These are phyloP conservation scores for Stomatorhinus walkeri DNA, from an alignment of 2,797 vertebrate species.

Conservation along the genomic window DNA sequence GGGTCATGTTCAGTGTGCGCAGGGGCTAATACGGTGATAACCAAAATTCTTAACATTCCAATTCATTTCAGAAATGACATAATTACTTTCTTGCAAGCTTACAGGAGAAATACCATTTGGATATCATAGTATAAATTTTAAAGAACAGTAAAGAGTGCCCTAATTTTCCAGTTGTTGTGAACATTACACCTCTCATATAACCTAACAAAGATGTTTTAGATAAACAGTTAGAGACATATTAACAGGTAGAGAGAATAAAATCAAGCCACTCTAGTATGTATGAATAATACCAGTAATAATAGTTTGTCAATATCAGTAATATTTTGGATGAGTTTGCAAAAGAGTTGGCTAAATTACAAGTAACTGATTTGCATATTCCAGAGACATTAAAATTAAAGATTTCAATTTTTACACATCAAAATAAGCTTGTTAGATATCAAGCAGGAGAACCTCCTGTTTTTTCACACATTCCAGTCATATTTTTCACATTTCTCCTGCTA, in stretches of 20 bases:
- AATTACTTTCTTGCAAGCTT: constrained; percentile 45
- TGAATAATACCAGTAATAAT: neutral
- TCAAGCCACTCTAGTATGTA: neutral
- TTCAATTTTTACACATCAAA: neutral
- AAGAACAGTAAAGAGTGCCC: constrained; percentile 26
- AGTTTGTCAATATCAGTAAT: neutral
- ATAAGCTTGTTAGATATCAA: neutral
- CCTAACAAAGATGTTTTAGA: neutral
- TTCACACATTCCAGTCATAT: constrained; percentile 32
- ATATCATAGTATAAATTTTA: constrained; percentile 33
- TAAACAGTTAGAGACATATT: neutral
- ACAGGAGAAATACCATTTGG: neutral
- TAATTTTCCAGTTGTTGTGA: neutral
- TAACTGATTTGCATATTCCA: neutral
- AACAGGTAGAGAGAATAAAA: neutral
- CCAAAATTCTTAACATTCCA: constrained; percentile 56
- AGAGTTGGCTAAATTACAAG: neutral
- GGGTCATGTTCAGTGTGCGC: constrained; percentile 63
- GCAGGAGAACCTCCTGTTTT: constrained; percentile 42
- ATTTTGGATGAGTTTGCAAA: neutral
- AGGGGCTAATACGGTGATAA: constrained; percentile 50
- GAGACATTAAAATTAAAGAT: neutral
- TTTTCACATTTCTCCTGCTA: constrained; percentile 57
- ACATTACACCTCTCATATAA: neutral
- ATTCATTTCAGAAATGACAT: constrained; percentile 58